Conservation (phyloP, 2,113 vertebrate genomes). For the Poeciliopsis turrubarensis region DNA sequence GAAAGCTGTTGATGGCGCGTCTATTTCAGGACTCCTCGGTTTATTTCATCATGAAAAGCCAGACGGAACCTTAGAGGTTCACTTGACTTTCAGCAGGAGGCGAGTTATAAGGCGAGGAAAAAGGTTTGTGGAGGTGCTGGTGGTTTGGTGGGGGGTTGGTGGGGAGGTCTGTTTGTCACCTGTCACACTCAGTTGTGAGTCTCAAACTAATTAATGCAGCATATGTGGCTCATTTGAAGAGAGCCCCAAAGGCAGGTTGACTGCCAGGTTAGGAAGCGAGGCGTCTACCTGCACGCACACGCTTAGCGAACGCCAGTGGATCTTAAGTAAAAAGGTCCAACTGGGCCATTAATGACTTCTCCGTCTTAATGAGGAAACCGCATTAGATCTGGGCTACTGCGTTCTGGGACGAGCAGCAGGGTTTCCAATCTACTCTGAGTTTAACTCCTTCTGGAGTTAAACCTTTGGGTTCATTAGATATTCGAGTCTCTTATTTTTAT, state of each 20-base stretch:
- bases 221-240: slow-evolving; percentile 65
- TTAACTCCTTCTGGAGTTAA: neutral
- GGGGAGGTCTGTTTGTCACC: slow-evolving; percentile 37
- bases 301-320: neutral
- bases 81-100: slow-evolving; percentile 54
- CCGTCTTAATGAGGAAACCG: neutral
- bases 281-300: neutral
- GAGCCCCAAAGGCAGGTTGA: slow-evolving; percentile 47
- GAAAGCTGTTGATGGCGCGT: slow-evolving; percentile 38
- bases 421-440: neutral
- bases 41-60: slow-evolving; percentile 50
- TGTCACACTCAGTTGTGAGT: slow-evolving; percentile 51
- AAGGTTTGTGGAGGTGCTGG: neutral
- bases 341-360: neutral
- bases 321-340: neutral
- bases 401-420: neutral
- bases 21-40: slow-evolving; percentile 35
- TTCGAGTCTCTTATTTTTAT: too few relatives aligned
- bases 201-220: slow-evolving; percentile 75
- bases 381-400: neutral
- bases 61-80: slow-evolving; percentile 50
- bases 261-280: slow-evolving; percentile 20
- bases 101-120: slow-evolving; percentile 37
- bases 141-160: neutral
- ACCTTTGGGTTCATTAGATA: neutral